Conservation (phyloP, 1,140 invertebrate species). For the Neelides sp. region DNA sequence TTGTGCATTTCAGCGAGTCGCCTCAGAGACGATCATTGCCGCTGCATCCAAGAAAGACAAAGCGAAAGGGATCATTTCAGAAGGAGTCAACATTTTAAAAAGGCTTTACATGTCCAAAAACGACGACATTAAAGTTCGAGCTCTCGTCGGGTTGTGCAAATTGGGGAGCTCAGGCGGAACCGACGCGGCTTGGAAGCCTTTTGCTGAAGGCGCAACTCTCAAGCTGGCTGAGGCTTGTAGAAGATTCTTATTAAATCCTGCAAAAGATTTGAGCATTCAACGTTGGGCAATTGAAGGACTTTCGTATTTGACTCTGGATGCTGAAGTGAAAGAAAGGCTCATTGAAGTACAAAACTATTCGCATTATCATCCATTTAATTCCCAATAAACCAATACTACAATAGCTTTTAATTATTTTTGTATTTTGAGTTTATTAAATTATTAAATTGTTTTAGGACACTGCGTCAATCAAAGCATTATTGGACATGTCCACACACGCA, state of each 20-base stretch:
- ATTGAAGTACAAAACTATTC: constrained; percentile 67
- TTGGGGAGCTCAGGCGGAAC: constrained; percentile 89
- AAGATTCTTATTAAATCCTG: constrained; percentile 68
- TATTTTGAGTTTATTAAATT: constrained; percentile 6
- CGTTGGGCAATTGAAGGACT: constrained; percentile 96
- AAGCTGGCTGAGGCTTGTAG: constrained; percentile 88
- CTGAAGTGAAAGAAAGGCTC: constrained; percentile 94
- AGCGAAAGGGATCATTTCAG: constrained; percentile 73
- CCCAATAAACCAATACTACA: no score
- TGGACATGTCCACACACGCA: constrained; percentile 26
- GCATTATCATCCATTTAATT: constrained; percentile 76
- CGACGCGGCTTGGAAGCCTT: constrained; percentile 82
- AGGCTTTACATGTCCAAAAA: constrained; percentile 82
- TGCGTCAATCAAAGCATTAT: constrained; percentile 16
- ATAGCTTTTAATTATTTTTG: constrained; percentile 33
- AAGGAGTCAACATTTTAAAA: constrained; percentile 89
- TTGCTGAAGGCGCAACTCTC: constrained; percentile 81
- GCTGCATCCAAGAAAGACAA: constrained; percentile 96
- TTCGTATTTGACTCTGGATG: constrained; percentile 93
- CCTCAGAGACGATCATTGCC: constrained; percentile 90
- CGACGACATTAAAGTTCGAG: constrained; percentile 75
- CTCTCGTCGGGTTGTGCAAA: constrained; percentile 91
- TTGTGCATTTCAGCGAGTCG: constrained; percentile 53
- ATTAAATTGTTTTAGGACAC: constrained; percentile 18
- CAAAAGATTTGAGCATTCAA: constrained; percentile 75